Conservation (phyloP, 1,140 invertebrate genomes). For the Dendrolimus punctatus region DNA sequence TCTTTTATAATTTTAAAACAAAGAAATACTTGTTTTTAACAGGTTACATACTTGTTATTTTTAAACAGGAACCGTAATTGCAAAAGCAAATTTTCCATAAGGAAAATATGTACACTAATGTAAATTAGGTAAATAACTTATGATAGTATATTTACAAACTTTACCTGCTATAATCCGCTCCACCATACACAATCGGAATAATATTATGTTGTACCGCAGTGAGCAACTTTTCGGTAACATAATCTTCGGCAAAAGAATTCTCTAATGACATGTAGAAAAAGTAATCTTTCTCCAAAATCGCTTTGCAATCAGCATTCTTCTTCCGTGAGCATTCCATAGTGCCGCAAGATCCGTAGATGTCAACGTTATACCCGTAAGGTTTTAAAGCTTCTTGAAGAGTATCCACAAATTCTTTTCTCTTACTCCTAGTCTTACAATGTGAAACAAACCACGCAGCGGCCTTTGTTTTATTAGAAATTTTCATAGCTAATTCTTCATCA, state of each 20-base stretch:
- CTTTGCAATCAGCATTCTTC: slow-evolving; percentile 46
- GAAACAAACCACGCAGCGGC: slow-evolving; percentile 79
- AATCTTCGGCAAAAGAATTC: slow-evolving; percentile 76
- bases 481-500: slow-evolving; percentile 22
- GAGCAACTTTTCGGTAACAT: slow-evolving; percentile 78
- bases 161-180: slow-evolving; percentile 51
- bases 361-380: slow-evolving; percentile 60
- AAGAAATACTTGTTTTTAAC: no score
- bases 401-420: slow-evolving; percentile 72
- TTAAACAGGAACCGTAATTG: no score
- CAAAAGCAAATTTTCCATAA: background rate
- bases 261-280: slow-evolving; percentile 82
- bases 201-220: slow-evolving; percentile 60
- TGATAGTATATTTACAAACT: background rate
- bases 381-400: slow-evolving; percentile 73
- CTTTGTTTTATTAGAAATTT: slow-evolving; percentile 53
- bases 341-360: slow-evolving; percentile 80
- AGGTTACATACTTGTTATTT: no score
- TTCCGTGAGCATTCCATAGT: slow-evolving; percentile 39
- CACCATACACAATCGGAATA: slow-evolving; percentile 71
- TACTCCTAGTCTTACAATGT: slow-evolving; percentile 74
- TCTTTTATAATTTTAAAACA: no score
- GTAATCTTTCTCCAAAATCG: slow-evolving; percentile 68
- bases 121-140: background rate
- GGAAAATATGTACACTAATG: background rate